phyloP scores from a whole-genome alignment of 2,888 invertebrate species.

The Acrobasis consociella region DNA sequence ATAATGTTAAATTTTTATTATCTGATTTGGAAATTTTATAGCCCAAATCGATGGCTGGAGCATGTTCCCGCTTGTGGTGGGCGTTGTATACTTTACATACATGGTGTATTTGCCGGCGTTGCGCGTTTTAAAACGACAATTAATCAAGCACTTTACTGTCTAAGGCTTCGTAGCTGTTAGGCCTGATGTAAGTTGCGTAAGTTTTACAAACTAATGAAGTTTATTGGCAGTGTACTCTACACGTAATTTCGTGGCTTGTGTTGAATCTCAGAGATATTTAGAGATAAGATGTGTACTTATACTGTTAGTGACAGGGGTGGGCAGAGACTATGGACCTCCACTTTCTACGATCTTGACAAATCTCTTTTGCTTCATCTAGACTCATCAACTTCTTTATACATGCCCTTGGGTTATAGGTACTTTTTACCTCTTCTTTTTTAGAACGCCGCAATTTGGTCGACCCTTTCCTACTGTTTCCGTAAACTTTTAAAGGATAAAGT shows the following conservation, averaged over 20 bases:
- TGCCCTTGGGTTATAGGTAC: too few species aligned
- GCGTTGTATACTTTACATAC: slow-evolving; percentile 39
- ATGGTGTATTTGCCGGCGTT: slow-evolving; percentile 26
- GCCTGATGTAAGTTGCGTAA: neutral
- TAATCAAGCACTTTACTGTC: slow-evolving; percentile 61
- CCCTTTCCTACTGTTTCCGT: too few species aligned
- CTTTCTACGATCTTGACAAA: too few species aligned
- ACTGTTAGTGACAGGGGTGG: too few species aligned
- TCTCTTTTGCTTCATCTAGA: too few species aligned
- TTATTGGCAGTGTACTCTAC: neutral
- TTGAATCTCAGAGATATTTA: neutral
- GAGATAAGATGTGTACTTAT: too few species aligned
- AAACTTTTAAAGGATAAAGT: too few species aligned
- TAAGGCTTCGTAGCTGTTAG: slow-evolving; percentile 26
- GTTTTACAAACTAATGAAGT: neutral
- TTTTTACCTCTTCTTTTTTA: too few species aligned
- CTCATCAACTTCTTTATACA: too few species aligned
- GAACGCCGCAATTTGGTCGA: too few species aligned
- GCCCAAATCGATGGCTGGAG: slow-evolving; percentile 43
- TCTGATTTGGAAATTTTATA: slow-evolving; percentile 66
- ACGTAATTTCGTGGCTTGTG: neutral
- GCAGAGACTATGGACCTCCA: too few species aligned
- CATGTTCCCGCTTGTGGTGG: slow-evolving; percentile 47
- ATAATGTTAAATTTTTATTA: slow-evolving; percentile 67
- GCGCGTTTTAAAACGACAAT: slow-evolving; percentile 46